Conservation (phyloP, 2,113 vertebrate species). For the Promerops cafer region DNA sequence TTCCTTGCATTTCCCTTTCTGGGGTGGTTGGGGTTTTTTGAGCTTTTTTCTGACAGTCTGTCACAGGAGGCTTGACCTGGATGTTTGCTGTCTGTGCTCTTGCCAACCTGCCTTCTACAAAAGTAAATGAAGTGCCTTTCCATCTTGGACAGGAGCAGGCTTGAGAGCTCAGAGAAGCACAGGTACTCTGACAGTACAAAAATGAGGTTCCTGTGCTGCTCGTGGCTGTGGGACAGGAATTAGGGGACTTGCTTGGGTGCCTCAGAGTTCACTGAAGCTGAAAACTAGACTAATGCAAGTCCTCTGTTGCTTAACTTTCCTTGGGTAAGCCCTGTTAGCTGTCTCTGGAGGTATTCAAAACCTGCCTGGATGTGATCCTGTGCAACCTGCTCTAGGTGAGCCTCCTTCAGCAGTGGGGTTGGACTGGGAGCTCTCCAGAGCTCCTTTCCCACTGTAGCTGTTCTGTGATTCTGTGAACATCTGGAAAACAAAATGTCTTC, state of each 20-base stretch:
- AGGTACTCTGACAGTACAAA: not conserved
- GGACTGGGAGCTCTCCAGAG: not conserved
- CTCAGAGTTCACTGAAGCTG: not conserved
- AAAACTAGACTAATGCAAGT: not conserved
- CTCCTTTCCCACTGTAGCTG: not conserved
- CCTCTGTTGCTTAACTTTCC: not conserved
- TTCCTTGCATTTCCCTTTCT: not conserved
- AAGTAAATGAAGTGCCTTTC: not conserved
- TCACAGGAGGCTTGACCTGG: not conserved
- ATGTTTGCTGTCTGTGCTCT: not conserved
- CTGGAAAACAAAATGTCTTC: not conserved
- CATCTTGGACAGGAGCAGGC: not conserved
- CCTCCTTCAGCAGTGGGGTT: not conserved
- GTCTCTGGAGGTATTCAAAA: not conserved
- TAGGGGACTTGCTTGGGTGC: not conserved
- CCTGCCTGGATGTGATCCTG: not conserved
- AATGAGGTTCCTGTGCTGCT: not conserved
- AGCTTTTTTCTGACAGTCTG: not conserved
- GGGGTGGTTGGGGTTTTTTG: not conserved
- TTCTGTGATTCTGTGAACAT: not conserved
- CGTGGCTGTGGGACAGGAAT: not conserved
- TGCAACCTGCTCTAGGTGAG: not conserved
- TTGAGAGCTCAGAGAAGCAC: not conserved
- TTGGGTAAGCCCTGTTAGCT: not conserved
- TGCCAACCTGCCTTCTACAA: not conserved